These are phyloP conservation scores for Drosophila mercatorum DNA, from an alignment of 2,888 invertebrate species.

Conservation along the genomic window DNA sequence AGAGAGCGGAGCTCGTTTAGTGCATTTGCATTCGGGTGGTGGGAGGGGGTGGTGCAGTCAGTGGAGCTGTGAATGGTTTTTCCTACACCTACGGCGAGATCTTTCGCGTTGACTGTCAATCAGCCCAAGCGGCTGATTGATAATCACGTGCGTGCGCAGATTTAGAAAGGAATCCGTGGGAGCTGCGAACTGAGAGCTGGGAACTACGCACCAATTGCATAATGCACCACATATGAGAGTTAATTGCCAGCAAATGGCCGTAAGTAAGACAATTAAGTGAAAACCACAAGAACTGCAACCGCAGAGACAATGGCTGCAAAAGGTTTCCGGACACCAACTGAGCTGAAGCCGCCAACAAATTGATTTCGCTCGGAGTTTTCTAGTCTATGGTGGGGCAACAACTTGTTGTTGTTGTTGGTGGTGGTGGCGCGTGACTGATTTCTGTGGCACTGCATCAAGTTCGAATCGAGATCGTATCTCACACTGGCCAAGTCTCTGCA, in stretches of 20 bases:
- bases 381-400: slow-evolving; percentile 21
- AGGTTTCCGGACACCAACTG: slow-evolving; percentile 46
- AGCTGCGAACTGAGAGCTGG: slow-evolving; percentile 9
- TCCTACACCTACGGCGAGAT: slow-evolving; percentile 70
- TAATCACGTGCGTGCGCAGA: slow-evolving; percentile 66
- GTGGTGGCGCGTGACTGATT: slow-evolving; percentile 63
- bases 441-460: slow-evolving; percentile 41
- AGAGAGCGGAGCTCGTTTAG: slow-evolving; percentile 13
- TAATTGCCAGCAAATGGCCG: slow-evolving; percentile 52
- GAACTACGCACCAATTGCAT: slow-evolving; percentile 28
- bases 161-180: slow-evolving; percentile 73
- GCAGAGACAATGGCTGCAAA: slow-evolving; percentile 41
- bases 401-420: slow-evolving; percentile 3
- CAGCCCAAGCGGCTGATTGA: slow-evolving; percentile 65
- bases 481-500: slow-evolving; percentile 15
- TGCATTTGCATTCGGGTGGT: slow-evolving; percentile 36
- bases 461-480: slow-evolving; percentile 43
- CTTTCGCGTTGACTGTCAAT: slow-evolving; percentile 60
- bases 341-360: slow-evolving; percentile 53
- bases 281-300: slow-evolving; percentile 19
- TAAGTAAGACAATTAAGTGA: slow-evolving; percentile 30
- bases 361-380: slow-evolving; percentile 54
- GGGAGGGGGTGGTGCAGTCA: not conserved
- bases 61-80: slow-evolving; percentile 49
- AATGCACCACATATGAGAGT: slow-evolving; percentile 23